Evolutionary conservation across 2,113 vertebrate genomes (phyloP).

Genomic region (Microcebus ravelobensis): DNA sequence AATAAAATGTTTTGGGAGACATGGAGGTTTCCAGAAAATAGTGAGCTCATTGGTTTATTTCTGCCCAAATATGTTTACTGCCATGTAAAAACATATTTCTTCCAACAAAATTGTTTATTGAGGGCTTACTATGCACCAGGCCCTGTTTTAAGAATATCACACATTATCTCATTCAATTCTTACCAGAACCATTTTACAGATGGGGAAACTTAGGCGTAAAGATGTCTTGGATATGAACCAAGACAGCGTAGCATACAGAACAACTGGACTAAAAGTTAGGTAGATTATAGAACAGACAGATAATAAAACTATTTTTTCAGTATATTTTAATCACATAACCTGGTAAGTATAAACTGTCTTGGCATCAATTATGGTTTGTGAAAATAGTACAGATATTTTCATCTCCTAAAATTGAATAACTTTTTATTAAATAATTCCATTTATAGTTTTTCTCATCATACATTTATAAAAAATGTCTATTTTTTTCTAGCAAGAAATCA

Average conservation of each 20-base stretch:
- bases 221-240: not conserved
- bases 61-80: not conserved
- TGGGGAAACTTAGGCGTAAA: not conserved
- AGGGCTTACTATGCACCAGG: not conserved
- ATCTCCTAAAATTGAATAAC: not conserved
- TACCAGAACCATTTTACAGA: not conserved
- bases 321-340: not conserved
- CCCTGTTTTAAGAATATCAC: not conserved
- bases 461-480: not conserved
- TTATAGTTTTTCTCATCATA: not conserved
- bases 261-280: not conserved
- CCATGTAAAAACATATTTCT: not conserved
- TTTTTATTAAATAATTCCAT: slow-evolving; percentile 5
- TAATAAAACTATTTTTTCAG: not conserved
- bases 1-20: not conserved
- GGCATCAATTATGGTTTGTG: not conserved
- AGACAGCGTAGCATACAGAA: not conserved
- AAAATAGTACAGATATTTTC: not conserved
- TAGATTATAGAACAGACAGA: not conserved
- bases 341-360: not conserved
- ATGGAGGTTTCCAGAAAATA: not conserved
- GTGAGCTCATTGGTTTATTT: not conserved
- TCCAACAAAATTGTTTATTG: not conserved
- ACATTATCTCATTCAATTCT: not conserved
- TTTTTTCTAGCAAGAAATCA: not conserved